A percentile compares a stretch with the other conserved stretches of the same genome.
These are phyloP conservation scores for Palythoa grandis DNA, from an alignment of 92 coral and sea anemone genomes.

Conservation along the genomic window DNA sequence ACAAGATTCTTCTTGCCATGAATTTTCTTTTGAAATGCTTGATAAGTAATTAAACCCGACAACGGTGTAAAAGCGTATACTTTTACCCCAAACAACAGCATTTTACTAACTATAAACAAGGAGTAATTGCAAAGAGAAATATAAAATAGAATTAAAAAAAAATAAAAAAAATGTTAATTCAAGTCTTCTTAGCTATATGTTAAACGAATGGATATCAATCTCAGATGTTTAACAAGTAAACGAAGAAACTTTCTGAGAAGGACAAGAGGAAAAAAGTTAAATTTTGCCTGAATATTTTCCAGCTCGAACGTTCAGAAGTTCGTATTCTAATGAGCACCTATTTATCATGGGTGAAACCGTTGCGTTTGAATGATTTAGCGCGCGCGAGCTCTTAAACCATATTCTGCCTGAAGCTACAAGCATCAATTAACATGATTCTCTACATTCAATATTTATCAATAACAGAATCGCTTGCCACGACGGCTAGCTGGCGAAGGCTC, in stretches of 20 bases:
- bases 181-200: not conserved
- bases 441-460: constrained; percentile 17
- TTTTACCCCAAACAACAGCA: constrained; percentile 5
- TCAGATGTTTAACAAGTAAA: not conserved
- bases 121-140: not conserved
- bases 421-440: constrained; percentile 30
- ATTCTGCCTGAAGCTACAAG: constrained; percentile 42
- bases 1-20: constrained; percentile 7
- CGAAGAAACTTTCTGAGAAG: not conserved
- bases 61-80: not conserved
- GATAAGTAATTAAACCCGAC: constrained; percentile 21
- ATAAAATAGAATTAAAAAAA: too few species aligned
- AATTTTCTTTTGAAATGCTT: constrained; percentile 22
- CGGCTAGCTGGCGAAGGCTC: not conserved
- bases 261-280: not conserved
- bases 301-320: not conserved
- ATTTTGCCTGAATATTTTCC: too few species aligned
- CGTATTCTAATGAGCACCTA: not conserved
- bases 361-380: not conserved
- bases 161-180: not conserved
- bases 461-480: not conserved
- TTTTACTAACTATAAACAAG: constrained; percentile 40
- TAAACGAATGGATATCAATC: not conserved
- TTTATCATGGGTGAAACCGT: not conserved
- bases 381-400: constrained; percentile 15